Percentiles rank a stretch among this genome's conserved stretches.
Conservation (phyloP, 2,797 vertebrate genomes). For the Enteromius mattozi region DNA sequence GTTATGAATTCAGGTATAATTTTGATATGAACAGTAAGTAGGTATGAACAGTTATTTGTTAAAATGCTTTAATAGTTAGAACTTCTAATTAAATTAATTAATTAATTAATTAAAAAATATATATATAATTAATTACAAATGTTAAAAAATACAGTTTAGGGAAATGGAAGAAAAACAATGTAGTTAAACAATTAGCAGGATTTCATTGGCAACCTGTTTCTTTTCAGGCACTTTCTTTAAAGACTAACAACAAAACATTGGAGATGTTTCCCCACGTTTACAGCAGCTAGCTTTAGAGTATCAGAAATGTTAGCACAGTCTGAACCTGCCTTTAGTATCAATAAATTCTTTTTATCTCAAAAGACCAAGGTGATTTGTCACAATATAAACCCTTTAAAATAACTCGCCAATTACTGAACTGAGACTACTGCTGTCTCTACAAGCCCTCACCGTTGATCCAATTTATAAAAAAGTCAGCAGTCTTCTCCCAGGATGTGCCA, state of each 20-base stretch:
- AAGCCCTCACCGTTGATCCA: background rate
- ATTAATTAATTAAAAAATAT: background rate
- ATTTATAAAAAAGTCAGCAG: background rate
- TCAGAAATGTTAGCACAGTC: background rate
- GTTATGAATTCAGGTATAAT: background rate
- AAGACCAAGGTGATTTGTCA: background rate
- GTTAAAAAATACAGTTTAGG: no score
- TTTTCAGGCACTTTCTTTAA: background rate
- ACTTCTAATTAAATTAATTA: background rate
- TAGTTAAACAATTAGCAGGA: background rate
- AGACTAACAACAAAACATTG: background rate
- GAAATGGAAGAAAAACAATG: no score
- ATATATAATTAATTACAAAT: background rate
- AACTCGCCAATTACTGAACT: conserved; percentile 5
- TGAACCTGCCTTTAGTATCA: background rate
- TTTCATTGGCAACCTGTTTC: background rate
- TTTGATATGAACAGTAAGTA: background rate
- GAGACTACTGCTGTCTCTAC: background rate
- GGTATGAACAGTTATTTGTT: background rate
- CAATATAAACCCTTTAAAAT: background rate
- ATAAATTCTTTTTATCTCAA: background rate
- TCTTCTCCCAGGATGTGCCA: background rate
- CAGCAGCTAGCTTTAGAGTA: background rate
- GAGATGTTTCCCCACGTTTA: background rate
- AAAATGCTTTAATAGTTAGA: background rate